A percentile compares a stretch with the other conserved stretches of the same genome.
Conservation (phyloP, 1,140 invertebrate genomes). For the Armadillidium nasatum region DNA sequence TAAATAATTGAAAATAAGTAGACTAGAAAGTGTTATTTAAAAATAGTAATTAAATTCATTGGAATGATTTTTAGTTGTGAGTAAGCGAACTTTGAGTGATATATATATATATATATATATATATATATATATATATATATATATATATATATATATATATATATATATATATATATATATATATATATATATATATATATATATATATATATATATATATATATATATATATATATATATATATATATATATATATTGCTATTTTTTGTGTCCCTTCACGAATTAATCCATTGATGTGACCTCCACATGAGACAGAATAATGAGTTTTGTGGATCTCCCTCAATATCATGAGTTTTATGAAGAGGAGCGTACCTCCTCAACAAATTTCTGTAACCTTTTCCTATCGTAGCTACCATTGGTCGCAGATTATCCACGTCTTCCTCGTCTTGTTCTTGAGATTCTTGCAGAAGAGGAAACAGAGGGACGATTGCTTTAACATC, state of each 20-base stretch:
- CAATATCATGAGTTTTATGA: slow-evolving; percentile 30
- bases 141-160: too few species aligned
- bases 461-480: slow-evolving; percentile 25
- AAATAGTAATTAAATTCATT: too few species aligned
- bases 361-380: slow-evolving; percentile 54
- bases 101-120: too few species aligned
- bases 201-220: too few species aligned
- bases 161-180: too few species aligned
- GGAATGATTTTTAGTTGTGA: too few species aligned
- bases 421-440: slow-evolving; percentile 4
- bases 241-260: neutral
- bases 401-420: slow-evolving; percentile 66
- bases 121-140: too few species aligned
- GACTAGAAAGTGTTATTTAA: too few species aligned
- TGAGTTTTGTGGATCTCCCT: slow-evolving; percentile 37
- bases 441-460: slow-evolving; percentile 3
- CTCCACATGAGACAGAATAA: slow-evolving; percentile 48
- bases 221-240: too few species aligned
- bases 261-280: slow-evolving; percentile 35
- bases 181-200: too few species aligned
- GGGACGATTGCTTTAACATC: slow-evolving; percentile 60
- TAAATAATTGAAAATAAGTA: too few species aligned
- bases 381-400: slow-evolving; percentile 74
- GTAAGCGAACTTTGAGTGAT: too few species aligned
- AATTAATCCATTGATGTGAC: slow-evolving; percentile 47